Conservation (phyloP, 2,113 vertebrate species). For the Lepus europaeus region DNA sequence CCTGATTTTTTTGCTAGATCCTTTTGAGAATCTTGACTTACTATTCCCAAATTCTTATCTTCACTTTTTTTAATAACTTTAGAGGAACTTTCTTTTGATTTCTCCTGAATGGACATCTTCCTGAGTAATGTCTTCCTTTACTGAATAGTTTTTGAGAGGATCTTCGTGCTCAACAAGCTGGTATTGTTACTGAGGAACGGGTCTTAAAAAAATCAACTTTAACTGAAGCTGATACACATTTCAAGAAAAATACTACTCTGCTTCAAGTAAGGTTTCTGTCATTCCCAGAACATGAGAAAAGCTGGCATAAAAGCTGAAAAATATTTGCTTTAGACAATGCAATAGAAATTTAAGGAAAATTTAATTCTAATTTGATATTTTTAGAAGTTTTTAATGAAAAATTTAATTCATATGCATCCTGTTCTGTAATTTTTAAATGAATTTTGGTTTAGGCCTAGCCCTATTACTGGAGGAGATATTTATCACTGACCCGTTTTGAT, state of each 20-base stretch:
- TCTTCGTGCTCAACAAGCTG: conserved; percentile 66
- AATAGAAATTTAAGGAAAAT: conserved; percentile 71
- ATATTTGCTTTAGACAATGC: conserved; percentile 62
- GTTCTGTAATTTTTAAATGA: conserved; percentile 68
- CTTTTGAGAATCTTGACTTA: conserved; percentile 73
- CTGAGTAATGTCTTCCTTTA: conserved; percentile 66
- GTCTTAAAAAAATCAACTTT: conserved; percentile 71
- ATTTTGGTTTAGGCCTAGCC: conserved; percentile 50
- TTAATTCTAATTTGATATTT: conserved; percentile 63
- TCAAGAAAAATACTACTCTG: conserved; percentile 74
- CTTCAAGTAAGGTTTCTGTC: conserved; percentile 64
- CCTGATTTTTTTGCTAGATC: conserved; percentile 57
- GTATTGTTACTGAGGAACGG: conserved; percentile 56
- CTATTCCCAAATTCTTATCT: conserved; percentile 61
- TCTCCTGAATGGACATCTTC: conserved; percentile 82
- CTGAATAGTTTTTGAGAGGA: conserved; percentile 44
- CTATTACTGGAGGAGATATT: conserved; percentile 74
- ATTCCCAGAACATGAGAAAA: conserved; percentile 66
- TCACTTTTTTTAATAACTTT: conserved; percentile 69
- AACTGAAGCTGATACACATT: conserved; percentile 61
- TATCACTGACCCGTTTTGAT: conserved; percentile 85
- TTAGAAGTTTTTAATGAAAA: conserved; percentile 72
- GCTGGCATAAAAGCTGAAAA: conserved; percentile 65
- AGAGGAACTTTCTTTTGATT: conserved; percentile 78
- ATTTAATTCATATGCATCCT: conserved; percentile 78